Evolutionary conservation across 2,888 invertebrate genomes (phyloP).

Genomic region (Schizotus pectinicornis): DNA sequence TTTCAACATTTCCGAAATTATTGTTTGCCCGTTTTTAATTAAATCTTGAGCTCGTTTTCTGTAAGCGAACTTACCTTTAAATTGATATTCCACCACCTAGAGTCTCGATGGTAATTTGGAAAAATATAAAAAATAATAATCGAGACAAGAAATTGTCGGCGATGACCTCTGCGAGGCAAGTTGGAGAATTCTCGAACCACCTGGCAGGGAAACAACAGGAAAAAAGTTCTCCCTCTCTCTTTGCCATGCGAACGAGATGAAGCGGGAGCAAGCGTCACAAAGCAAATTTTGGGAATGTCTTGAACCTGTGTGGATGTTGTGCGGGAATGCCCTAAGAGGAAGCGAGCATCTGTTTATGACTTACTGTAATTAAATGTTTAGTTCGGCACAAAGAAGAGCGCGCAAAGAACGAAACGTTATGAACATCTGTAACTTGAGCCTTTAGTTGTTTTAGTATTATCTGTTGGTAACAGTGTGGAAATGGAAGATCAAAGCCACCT

Average conservation of each 20-base stretch:
- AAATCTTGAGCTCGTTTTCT: too few relatives aligned
- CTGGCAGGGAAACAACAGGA: background rate
- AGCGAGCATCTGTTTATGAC: slow-evolving; percentile 29
- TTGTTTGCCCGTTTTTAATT: too few relatives aligned
- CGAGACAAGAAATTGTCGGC: too few relatives aligned
- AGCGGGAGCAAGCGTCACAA: slow-evolving; percentile 2
- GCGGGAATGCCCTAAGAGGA: slow-evolving; percentile 17
- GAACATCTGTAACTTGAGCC: slow-evolving; percentile 32
- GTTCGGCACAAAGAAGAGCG: slow-evolving; percentile 23
- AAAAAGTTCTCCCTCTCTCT: too few relatives aligned
- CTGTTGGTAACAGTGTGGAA: slow-evolving; percentile 39
- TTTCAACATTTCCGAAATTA: too few relatives aligned
- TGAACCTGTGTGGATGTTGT: slow-evolving; percentile 1
- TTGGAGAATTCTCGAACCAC: slow-evolving; percentile 19
- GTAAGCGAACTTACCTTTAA: too few relatives aligned
- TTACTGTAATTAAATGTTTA: slow-evolving; percentile 30
- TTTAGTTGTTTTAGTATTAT: slow-evolving; percentile 35
- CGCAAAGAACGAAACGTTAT: slow-evolving; percentile 29
- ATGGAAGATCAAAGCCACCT: slow-evolving; percentile 39
- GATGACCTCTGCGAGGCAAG: too few relatives aligned
- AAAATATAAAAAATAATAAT: too few relatives aligned
- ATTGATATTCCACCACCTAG: too few relatives aligned
- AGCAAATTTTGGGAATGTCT: slow-evolving; percentile 14
- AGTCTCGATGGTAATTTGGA: too few relatives aligned
- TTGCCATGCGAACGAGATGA: too few relatives aligned